Evolutionary conservation across 2,888 invertebrate genomes (phyloP).

Genomic region (Sminthurides aquaticus): DNA sequence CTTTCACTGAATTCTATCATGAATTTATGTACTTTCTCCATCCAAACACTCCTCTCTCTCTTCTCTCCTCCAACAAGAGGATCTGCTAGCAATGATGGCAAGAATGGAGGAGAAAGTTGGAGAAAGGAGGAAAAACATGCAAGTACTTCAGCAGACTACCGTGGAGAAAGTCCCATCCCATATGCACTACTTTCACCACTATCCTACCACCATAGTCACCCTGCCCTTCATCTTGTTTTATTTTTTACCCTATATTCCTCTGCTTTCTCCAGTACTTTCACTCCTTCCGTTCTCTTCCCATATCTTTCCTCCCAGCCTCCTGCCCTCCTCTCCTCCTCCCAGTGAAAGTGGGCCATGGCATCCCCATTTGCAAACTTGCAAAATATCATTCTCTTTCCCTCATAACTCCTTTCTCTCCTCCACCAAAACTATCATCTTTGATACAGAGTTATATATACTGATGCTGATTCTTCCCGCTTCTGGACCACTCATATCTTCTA

Average conservation of each 20-base stretch:
- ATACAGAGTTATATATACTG: no score
- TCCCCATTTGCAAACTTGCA: background rate
- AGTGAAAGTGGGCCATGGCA: background rate
- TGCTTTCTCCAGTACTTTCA: slow-evolving; percentile 14
- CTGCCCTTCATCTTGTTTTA: slow-evolving; percentile 1
- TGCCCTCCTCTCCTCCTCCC: background rate
- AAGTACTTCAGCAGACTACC: no score
- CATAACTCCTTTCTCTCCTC: background rate
- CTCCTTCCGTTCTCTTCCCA: slow-evolving; percentile 3
- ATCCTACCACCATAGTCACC: slow-evolving; percentile 13
- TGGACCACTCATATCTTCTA: background rate
- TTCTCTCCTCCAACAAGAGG: background rate
- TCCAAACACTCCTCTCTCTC: background rate
- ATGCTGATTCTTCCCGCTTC: background rate
- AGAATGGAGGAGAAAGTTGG: background rate
- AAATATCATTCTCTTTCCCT: slow-evolving; percentile 1
- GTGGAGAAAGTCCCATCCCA: background rate
- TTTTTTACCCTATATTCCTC: slow-evolving; percentile 2
- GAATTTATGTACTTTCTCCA: background rate
- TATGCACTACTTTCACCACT: background rate
- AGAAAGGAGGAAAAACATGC: background rate
- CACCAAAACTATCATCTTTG: no score
- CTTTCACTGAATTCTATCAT: background rate
- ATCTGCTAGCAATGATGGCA: background rate
- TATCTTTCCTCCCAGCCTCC: background rate